Evolutionary conservation across 2,113 vertebrate species (phyloP), one percentile per base, ranked within the genome.

Genomic region (Myxocyprinus asiaticus): DNA sequence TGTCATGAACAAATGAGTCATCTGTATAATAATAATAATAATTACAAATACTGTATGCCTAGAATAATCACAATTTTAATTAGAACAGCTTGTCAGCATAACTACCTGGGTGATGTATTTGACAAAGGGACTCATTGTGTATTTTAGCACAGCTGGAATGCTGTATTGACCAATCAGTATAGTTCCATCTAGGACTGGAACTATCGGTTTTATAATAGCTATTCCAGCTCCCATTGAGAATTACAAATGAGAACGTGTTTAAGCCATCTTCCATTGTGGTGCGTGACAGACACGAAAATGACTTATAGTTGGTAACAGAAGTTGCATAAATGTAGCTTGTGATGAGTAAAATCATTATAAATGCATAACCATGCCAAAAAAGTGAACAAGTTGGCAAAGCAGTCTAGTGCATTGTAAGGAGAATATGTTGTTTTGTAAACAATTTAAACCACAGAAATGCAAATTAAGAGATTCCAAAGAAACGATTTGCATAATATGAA

Each of bases 401-500:
- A 42, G 58, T 53, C 55, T 61, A 78, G 22, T 33, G 22, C 22
- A 33, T 33, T 33, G 22, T 33, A 33, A 33, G 67, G 55, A 42
- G 10, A 48, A 59, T 11, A 73, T 45, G 58, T 17, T 77, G 17
- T 58, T 70, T 33, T 72, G 55, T 72, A 80, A 80, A 67, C 51
- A 66, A 55, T 67, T 80, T 83, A 67, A 9, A 51, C 33, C 3
- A 6, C 42, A 11, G 65, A 62, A 76, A 33, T 64, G 33, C 61
- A 80, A 17, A 77, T 66, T 5, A 72, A 80, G 42, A 71, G 59
- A 65, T 55, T 55, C 48, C 61, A 65, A 65, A 80, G 59, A 69
- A 72, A 48, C 64, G 14, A 83, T 72, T 80, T 48, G 51, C 61
- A 80, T 71, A 6, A 72, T 61, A 48, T 62, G 53, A 69, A 74